Base-by-base conservation (phyloP, 2,888 invertebrate genomes). In the Sphecodes monilicornis region DNA sequence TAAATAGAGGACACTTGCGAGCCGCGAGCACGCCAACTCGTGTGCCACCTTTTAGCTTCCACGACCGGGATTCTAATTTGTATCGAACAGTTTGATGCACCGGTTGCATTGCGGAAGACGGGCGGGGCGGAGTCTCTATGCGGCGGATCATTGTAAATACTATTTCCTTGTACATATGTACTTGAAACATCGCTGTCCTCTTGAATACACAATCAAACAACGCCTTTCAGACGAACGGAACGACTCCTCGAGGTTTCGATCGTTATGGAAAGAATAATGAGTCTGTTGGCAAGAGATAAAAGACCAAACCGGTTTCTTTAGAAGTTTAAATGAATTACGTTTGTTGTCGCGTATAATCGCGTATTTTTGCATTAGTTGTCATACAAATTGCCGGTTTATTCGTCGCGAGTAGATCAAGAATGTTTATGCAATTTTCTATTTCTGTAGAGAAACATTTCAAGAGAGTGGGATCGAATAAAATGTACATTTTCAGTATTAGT, bases 1-100 rank as follows among this genome's bases (percentile, higher is more conserved):
- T 69, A 64, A 78, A 82, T 54, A 71, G 75, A 74, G 54, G 64
- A 71, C 66, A 29, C 77, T 74, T 70, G 46, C 36, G n/a, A n/a
- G 16, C 68, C 36, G 43, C 57, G 16, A 29, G 39, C 57, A 26
- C 66, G 36, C 64, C 36, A 26, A 54, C 57, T 73, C 50, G 36
- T 13, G 36, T 13, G 22, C 13, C n/a, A n/a, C n/a, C 76, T 74
- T 43, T 29, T 46, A 82, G 64, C 69, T 76, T 77, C 68, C 43
- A 50, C 60, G 41, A 13, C 16, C n/a, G 6, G 18, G 11, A n/a
- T 41, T 32, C 13, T 6, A 57, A 80, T 72, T 80, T 66, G 5
- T 39, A 39, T 76, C 36, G 18, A 72, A 39, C 18, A 13, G n/a
- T 60, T 39, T 22, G 39, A 39, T 11, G 26, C 26, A 39, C 50